These are phyloP conservation scores for Cottus gobio DNA, from an alignment of 2,113 vertebrate species.

Conservation along the genomic window DNA sequence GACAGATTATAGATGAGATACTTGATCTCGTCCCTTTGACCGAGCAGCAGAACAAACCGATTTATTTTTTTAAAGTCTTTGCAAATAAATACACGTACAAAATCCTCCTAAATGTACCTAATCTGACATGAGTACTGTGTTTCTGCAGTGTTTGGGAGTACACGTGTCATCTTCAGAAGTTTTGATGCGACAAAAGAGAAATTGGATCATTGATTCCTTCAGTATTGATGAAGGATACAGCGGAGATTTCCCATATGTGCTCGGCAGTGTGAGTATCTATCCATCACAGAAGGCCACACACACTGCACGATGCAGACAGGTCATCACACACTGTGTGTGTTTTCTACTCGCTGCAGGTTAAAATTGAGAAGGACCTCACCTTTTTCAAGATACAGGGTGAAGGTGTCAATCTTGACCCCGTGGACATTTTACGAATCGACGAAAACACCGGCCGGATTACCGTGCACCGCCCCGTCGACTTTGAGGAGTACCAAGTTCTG, in stretches of 20 bases:
- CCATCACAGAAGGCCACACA: background rate
- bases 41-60: background rate
- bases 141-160: conserved; percentile 39
- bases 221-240: conserved; percentile 68
- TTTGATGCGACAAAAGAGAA: conserved; percentile 68
- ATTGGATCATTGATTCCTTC: conserved; percentile 81
- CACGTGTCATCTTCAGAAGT: conserved; percentile 20
- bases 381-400: conserved; percentile 52
- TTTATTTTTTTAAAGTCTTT: background rate
- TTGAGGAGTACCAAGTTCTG: conserved; percentile 36
- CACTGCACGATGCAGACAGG: background rate
- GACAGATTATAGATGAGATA: background rate
- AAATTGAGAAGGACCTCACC: background rate
- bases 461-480: conserved; percentile 59
- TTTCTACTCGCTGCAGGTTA: conserved; percentile 40
- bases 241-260: conserved; percentile 54
- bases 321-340: background rate
- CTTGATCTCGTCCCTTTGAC: background rate
- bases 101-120: background rate
- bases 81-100: background rate
- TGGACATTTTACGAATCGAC: conserved; percentile 49
- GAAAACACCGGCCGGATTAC: conserved; percentile 27
- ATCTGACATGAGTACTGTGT: background rate
- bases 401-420: conserved; percentile 66
- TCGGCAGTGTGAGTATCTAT: conserved; percentile 61